Evolutionary conservation across 2,113 vertebrate species (phyloP).

Genomic region (Datnioides undecimradiatus): DNA sequence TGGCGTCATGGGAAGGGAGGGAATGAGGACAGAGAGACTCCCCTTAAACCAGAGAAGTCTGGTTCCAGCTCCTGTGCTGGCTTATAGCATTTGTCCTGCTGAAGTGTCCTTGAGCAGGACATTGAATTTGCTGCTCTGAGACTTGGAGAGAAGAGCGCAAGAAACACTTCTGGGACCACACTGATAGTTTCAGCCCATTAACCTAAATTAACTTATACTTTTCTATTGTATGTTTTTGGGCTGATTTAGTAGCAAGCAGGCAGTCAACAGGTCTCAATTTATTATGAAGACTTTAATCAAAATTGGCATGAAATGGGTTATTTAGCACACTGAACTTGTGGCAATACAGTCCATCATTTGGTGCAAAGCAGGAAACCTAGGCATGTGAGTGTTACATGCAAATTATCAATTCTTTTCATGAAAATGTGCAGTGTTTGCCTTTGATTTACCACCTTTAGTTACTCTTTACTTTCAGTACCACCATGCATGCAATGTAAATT

Average conservation of each 20-base stretch:
- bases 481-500: neutral
- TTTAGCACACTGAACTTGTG: neutral
- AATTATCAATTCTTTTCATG: neutral
- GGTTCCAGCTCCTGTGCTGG: constrained; percentile 45
- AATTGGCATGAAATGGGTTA: neutral
- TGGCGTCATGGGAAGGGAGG: constrained; percentile 27
- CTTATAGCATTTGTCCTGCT: neutral
- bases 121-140: neutral
- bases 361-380: neutral
- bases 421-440: neutral
- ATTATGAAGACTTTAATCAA: neutral
- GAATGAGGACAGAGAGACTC: neutral
- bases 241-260: neutral
- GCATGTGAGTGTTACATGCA: neutral
- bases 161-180: constrained; percentile 1
- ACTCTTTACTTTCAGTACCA: too few relatives aligned
- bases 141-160: neutral
- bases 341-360: neutral
- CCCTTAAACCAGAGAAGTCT: constrained; percentile 17
- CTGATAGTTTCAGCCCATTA: constrained; percentile 6
- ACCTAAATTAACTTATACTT: neutral
- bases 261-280: neutral
- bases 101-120: constrained; percentile 14
- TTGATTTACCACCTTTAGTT: too few relatives aligned
- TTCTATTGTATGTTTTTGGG: neutral